Base-by-base conservation (phyloP, 2,113 vertebrate species). In the Gopherus evgoodei region DNA sequence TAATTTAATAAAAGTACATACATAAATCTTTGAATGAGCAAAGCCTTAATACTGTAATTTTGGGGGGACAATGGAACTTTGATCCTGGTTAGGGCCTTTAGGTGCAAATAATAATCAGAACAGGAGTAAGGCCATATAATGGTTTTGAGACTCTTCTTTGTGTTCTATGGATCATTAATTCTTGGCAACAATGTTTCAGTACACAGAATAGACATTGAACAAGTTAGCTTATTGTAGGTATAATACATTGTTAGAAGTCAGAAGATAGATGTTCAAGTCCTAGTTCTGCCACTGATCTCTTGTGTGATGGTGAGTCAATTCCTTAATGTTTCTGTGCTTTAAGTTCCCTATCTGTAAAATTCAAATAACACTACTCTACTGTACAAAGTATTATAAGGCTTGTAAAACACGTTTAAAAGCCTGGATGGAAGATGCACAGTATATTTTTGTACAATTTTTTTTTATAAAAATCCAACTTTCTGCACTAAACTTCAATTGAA, bases 241-340 rank as follows among this genome's bases (percentile, higher is more conserved):
- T 88, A 72, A 38, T 72, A 72, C 65, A 72, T 62, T 62, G 27
- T 31, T 62, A 62, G 11, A 88, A 95, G 79, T 42, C 5, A 38
- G 81, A 56, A 54, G 80, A 54, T 14, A 24, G 27, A 25, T 8
- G 38, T 79, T 89, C 86, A 42, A 87, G 89, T 92, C 29, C 82
- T 57, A 16, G 2, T 72, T 85, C 59, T 5, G 5, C 86, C 44
- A 17, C 4, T 94, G 42, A 84, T 69, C 52, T 81, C 22, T 11
- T 90, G 80, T 65, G 42, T 88, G 82, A 21, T 86, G 19, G 42
- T 72, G 80, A 83, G 42, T 4, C 92, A 91, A 83, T 90, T 86
- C 47, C 62, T 90, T 90, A 53, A 84, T 97, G 42, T 47, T 91
- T 91, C 78, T 65, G 0, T 93, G 49, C 65, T 82, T 94, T 80